These are phyloP conservation scores for Ursus arctos DNA, from an alignment of 2,113 vertebrate genomes.

Conservation along the genomic window DNA sequence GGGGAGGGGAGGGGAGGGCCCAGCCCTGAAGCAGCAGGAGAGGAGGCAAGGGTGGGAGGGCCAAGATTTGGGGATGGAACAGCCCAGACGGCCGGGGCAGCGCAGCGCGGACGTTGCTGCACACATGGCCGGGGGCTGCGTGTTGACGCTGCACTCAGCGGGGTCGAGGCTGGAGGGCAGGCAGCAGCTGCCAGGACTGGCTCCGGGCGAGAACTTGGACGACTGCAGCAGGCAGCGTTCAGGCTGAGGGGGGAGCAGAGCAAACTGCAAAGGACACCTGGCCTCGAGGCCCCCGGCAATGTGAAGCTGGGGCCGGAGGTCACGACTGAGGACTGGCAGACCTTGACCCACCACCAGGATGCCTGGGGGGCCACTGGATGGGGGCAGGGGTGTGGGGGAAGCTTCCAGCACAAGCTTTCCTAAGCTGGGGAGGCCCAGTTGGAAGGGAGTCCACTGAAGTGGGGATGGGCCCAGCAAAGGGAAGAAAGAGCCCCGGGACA, in stretches of 20 bases:
- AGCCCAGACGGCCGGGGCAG: not conserved
- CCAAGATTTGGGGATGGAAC: not conserved
- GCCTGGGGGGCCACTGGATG: not conserved
- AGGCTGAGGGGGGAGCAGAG: not conserved
- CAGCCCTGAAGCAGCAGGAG: not conserved
- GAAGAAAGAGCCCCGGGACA: not conserved
- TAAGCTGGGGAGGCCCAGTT: too few relatives aligned
- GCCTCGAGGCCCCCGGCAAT: not conserved
- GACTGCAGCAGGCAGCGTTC: not conserved
- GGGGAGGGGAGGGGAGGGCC: not conserved
- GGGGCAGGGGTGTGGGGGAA: not conserved
- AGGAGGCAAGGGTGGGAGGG: not conserved
- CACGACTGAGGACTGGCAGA: not conserved
- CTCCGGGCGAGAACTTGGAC: not conserved
- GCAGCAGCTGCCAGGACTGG: not conserved
- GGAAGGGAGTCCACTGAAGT: not conserved
- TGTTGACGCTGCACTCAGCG: not conserved
- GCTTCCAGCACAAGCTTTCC: not conserved
- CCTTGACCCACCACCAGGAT: not conserved
- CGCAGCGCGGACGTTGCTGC: not conserved
- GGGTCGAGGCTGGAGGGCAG: not conserved
- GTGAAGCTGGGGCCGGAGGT: not conserved
- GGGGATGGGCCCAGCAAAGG: not conserved
- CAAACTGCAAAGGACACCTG: not conserved
- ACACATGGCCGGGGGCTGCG: rapidly evolving